phyloP scores from a whole-genome alignment of 2,797 vertebrate genomes.

The Sebastes flavidus region DNA sequence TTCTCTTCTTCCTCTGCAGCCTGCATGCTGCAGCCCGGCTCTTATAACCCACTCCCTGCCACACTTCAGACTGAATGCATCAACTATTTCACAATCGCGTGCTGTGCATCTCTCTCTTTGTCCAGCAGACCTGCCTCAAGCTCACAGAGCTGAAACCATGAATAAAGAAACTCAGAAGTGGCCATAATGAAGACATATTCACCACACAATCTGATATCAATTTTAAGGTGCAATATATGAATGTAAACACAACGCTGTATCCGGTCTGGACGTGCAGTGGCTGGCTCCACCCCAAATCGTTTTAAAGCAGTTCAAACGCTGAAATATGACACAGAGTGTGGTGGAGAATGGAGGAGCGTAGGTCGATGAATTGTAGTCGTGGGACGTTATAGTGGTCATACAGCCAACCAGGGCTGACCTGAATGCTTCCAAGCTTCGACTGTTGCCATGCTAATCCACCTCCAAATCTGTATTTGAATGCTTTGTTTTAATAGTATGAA shows the following conservation, averaged over 20 bases:
- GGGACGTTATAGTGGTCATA: neutral
- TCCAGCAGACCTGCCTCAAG: neutral
- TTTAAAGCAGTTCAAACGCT: neutral
- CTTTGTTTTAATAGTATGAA: no score
- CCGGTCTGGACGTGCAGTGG: neutral
- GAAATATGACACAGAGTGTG: neutral
- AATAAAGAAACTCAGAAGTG: neutral
- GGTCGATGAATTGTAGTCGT: no score
- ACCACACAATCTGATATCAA: neutral
- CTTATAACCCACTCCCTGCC: neutral
- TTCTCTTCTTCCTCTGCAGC: neutral
- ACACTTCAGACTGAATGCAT: constrained; percentile 29
- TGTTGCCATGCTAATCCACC: no score
- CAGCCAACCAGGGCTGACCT: neutral
- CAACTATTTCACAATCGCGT: neutral
- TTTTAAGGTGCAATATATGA: neutral
- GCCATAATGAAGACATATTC: neutral
- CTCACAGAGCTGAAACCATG: neutral
- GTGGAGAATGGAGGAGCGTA: fast-evolving
- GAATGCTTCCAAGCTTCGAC: no score
- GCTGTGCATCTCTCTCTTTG: neutral
- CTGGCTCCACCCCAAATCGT: no score
- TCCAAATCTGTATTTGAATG: no score
- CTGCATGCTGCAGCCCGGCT: constrained; percentile 29
- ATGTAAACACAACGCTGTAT: neutral